phyloP scores from a whole-genome alignment of 1,140 invertebrate genomes.

The Megalopta genalis region DNA sequence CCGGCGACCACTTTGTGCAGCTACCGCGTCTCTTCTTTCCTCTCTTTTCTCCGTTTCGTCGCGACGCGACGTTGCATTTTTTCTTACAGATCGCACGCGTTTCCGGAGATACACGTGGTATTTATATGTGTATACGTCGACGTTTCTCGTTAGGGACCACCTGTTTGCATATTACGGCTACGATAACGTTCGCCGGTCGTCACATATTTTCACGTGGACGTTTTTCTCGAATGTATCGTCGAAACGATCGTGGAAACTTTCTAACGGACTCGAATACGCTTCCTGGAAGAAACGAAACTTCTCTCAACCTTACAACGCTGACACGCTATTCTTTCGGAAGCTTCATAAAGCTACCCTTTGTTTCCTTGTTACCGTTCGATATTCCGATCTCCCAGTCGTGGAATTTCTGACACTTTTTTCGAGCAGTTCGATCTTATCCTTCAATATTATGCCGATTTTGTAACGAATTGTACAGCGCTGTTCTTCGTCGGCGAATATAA shows the following conservation, averaged over 20 bases:
- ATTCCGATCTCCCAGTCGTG: too few species aligned
- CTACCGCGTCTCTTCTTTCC: not conserved
- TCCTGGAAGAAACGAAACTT: not conserved
- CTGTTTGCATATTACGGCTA: constrained; percentile 14
- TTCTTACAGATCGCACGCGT: not conserved
- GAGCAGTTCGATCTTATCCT: too few species aligned
- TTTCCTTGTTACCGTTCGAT: too few species aligned
- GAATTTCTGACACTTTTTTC: too few species aligned
- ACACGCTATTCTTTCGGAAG: too few species aligned
- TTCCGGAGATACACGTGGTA: not conserved
- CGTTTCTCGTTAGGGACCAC: constrained; percentile 26
- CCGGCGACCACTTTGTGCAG: constrained; percentile 11
- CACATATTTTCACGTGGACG: not conserved
- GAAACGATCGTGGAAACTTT: not conserved
- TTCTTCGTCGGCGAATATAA: too few species aligned
- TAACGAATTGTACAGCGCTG: too few species aligned
- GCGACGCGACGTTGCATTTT: not conserved
- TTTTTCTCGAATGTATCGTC: not conserved
- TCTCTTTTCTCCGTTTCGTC: too few species aligned
- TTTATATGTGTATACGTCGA: not conserved
- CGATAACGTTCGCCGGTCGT: not conserved
- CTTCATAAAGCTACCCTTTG: too few species aligned
- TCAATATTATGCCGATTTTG: too few species aligned
- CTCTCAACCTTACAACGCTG: too few species aligned
- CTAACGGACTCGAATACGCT: not conserved